Evolutionary conservation across 2,113 vertebrate species (phyloP).

Genomic region (Corythornis vintsioides): DNA sequence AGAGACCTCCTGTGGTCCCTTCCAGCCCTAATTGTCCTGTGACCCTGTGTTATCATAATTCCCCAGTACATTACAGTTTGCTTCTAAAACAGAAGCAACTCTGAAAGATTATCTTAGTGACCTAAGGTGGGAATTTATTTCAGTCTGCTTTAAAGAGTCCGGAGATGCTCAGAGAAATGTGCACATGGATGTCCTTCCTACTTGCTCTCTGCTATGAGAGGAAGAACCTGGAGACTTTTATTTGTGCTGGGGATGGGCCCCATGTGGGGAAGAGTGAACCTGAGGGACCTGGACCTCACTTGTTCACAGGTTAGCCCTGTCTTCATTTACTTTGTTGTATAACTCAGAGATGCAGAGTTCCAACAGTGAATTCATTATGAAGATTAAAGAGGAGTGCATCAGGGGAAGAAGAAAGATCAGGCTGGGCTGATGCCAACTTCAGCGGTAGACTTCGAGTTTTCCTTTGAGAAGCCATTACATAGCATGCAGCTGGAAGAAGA

Average conservation of each 20-base stretch:
- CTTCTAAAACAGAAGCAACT: not conserved
- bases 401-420: not conserved
- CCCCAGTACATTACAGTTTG: not conserved
- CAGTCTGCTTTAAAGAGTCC: not conserved
- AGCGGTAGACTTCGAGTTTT: not conserved
- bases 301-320: not conserved
- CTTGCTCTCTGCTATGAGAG: not conserved
- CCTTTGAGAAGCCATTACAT: not conserved
- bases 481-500: not conserved
- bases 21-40: not conserved
- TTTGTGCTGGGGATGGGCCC: not conserved
- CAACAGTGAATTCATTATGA: not conserved
- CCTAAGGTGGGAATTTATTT: not conserved
- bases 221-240: not conserved
- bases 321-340: not conserved
- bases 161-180: not conserved
- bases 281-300: not conserved
- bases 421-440: not conserved
- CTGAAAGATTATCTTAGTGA: not conserved
- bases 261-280: not conserved
- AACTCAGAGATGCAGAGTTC: not conserved
- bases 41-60: not conserved
- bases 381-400: not conserved
- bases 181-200: not conserved
- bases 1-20: not conserved